Evolutionary conservation across 2,797 vertebrate species (phyloP), one percentile per base, ranked within the genome.

Genomic region (Betta splendens): DNA sequence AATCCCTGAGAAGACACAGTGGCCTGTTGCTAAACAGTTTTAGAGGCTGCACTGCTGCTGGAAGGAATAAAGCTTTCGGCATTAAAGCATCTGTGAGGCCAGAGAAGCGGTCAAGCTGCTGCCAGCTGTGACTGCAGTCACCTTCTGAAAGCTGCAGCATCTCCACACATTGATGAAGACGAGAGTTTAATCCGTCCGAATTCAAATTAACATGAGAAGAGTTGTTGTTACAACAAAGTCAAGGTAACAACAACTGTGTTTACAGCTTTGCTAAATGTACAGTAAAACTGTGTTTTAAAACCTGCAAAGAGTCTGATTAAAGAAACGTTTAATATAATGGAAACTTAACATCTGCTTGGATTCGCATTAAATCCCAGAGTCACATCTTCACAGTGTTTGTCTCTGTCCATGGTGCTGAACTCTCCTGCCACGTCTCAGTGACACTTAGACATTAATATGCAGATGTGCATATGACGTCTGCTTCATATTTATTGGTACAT

Each of bases 91-190:
- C 25, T 25, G 29, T 49, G 46, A 80, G 42, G 42, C 7, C 55
- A 61, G 52, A 57, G 59, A 72, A 69, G 76, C 63, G 81, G 74
- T 78, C 81, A 69, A 80, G 72, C 70, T 64, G 66, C 64, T 69
- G 57, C 51, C 63, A 77, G 73, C 75, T 53, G 61, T 67, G 76
- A 78, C 79, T 84, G 81, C 79, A 86, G 75, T 80, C 84, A 79
- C 75, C 76, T 70, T 66, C 72, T 76, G 31, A 79, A 74, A 80
- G 77, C 71, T 81, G 82, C 77, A 84, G 75, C 47, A 62, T 64
- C 57, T 16, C 53, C 46, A 51, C 48, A 4, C 42, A 44, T 26
- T 12, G 16, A 37, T 3, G 5, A 17, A 13, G 11, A n/a, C n/a
- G n/a, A n/a, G n/a, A 3, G 20, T 66, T 55, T 68, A 2, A 47